phyloP scores from a whole-genome alignment of 2,113 vertebrate genomes.

The Argyrosomus japonicus region DNA sequence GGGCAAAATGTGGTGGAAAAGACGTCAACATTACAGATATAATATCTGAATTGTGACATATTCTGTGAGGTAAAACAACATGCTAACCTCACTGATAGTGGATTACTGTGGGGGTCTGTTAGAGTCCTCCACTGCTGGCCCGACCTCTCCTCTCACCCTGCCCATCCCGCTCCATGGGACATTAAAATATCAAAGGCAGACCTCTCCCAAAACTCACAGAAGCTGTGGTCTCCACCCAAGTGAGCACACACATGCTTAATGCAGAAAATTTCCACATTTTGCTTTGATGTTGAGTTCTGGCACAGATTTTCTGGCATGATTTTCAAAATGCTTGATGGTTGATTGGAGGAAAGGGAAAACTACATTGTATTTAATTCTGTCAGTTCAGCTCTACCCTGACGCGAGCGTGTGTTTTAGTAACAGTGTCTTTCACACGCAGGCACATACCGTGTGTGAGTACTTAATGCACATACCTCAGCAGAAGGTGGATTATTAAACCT shows the following conservation, averaged over 20 bases:
- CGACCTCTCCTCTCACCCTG: conserved; percentile 48
- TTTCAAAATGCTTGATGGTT: conserved; percentile 66
- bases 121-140: conserved; percentile 1
- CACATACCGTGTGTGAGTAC: conserved; percentile 7
- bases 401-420: conserved; percentile 16
- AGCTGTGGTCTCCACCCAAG: conserved; percentile 69
- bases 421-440: conserved; percentile 29
- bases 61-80: background rate
- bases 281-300: conserved; percentile 65
- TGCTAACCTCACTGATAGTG: background rate
- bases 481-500: conserved; percentile 2
- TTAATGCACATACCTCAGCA: background rate
- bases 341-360: conserved; percentile 45
- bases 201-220: conserved; percentile 65
- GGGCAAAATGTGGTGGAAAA: background rate
- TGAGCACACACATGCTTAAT: conserved; percentile 35
- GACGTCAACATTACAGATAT: background rate
- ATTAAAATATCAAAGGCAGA: conserved; percentile 75
- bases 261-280: conserved; percentile 47
- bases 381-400: conserved; percentile 36
- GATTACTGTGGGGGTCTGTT: conserved; percentile 34
- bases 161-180: conserved; percentile 52
- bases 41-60: background rate
- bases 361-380: conserved; percentile 37
- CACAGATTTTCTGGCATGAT: conserved; percentile 26